Evolutionary conservation across 2,113 vertebrate genomes (phyloP).

Genomic region (Tychaedon coryphoeus): DNA sequence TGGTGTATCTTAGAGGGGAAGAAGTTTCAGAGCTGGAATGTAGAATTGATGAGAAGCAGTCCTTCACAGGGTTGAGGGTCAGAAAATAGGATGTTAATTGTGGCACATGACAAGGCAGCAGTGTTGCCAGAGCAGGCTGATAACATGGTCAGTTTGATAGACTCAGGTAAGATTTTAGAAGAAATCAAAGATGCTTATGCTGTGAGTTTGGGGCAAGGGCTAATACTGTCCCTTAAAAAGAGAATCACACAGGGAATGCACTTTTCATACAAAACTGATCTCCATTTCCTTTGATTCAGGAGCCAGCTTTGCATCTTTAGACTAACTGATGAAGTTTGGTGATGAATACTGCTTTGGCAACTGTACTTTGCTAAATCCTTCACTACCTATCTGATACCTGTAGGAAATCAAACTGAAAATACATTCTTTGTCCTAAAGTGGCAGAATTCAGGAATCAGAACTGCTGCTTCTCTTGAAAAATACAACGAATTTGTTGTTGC

Average conservation of each 20-base stretch:
- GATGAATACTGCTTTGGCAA: neutral
- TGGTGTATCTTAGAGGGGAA: neutral
- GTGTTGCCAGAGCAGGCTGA: neutral
- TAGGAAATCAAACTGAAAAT: neutral
- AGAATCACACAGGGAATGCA: neutral
- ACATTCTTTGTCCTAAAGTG: neutral
- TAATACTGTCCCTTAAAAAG: neutral
- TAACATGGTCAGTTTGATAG: neutral
- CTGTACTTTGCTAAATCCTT: neutral
- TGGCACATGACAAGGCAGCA: neutral
- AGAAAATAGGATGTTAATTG: neutral
- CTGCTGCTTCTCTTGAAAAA: neutral
- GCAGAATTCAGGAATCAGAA: neutral
- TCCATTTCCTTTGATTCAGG: neutral
- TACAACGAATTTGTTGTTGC: neutral
- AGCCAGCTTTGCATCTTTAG: neutral
- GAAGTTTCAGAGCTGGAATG: neutral
- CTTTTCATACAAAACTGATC: neutral
- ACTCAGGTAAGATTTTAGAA: neutral
- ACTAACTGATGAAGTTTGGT: neutral
- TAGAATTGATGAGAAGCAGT: neutral
- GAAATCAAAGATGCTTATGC: neutral
- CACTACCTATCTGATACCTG: neutral
- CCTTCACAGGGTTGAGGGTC: neutral
- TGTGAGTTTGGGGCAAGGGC: neutral